Percentiles rank a stretch among this genome's conserved stretches.
Evolutionary conservation across 2,113 vertebrate genomes (phyloP).

Genomic region (Sula dactylatra): DNA sequence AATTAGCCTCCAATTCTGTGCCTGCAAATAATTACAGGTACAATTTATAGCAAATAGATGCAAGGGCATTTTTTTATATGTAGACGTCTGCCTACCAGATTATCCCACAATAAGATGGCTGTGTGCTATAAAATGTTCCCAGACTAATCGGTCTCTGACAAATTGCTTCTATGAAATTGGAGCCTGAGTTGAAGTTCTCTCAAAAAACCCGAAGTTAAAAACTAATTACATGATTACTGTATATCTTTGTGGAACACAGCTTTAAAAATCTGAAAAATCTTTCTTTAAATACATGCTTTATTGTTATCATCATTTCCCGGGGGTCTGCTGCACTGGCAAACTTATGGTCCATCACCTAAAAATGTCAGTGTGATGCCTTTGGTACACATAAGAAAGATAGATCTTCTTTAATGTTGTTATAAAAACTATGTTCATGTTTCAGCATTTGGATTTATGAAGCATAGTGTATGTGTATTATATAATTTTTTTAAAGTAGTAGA

Average conservation of each 20-base stretch:
- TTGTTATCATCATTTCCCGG: background rate
- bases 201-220: background rate
- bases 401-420: background rate
- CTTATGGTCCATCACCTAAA: background rate
- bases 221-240: background rate
- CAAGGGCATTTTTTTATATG: background rate
- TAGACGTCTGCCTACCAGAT: background rate
- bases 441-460: constrained; percentile 11
- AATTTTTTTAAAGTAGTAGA: background rate
- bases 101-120: background rate
- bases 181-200: background rate
- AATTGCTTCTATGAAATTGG: background rate
- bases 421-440: constrained; percentile 5
- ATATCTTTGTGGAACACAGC: background rate
- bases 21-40: background rate
- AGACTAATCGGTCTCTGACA: background rate
- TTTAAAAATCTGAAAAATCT: background rate
- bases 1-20: background rate
- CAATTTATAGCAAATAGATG: background rate
- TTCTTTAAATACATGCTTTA: background rate
- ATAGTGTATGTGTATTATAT: background rate
- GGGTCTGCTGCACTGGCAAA: background rate
- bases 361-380: background rate
- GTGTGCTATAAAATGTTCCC: background rate
- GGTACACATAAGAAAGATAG: background rate